A percentile compares a stretch with the other conserved stretches of the same genome.
These are phyloP conservation scores for Rostratula benghalensis DNA, from an alignment of 2,113 vertebrate species.

Conservation along the genomic window DNA sequence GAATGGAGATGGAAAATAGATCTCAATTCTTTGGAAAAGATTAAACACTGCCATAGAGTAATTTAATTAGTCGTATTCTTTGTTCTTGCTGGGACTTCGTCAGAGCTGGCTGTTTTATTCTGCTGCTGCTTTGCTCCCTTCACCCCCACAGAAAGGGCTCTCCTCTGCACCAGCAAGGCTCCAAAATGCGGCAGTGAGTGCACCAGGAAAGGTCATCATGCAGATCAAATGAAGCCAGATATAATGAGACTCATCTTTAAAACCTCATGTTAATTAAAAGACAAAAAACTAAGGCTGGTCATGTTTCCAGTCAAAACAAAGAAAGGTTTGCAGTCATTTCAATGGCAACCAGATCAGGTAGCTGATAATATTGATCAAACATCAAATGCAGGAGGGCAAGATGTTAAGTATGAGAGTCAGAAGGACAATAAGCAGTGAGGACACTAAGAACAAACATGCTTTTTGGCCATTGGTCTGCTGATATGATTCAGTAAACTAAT, in stretches of 20 bases:
- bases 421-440: neutral
- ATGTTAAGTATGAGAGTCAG: neutral
- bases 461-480: neutral
- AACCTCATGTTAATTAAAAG: constrained; percentile 27
- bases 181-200: fast-evolving
- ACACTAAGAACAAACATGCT: neutral
- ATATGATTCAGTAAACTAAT: neutral
- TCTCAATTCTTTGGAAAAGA: neutral
- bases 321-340: neutral
- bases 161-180: neutral
- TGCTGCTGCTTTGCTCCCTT: neutral
- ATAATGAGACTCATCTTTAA: constrained; percentile 7
- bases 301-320: neutral
- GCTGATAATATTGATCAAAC: constrained; percentile 13
- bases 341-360: neutral
- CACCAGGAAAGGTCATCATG: neutral
- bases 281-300: neutral
- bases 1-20: neutral
- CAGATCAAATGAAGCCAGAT: constrained; percentile 3
- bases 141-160: neutral
- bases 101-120: neutral
- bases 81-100: neutral
- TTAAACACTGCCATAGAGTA: neutral
- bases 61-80: neutral
- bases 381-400: neutral